Conservation (phyloP, 2,113 vertebrate genomes). For the Tautogolabrus adspersus region DNA sequence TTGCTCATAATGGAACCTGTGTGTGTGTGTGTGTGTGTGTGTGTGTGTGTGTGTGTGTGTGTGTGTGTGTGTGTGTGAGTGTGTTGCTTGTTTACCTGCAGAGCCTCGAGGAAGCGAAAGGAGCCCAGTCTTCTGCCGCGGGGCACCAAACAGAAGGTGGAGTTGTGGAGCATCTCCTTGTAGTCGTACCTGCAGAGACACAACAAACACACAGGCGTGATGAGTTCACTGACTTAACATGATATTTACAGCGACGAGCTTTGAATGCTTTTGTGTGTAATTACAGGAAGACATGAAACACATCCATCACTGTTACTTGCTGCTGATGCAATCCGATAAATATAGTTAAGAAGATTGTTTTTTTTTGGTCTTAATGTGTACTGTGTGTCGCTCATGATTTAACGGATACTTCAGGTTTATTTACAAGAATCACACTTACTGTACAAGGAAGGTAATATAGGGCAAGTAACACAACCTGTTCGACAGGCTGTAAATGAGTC, state of each 20-base stretch:
- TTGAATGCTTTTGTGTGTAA: not conserved
- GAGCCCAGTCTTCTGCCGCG: conserved; percentile 97
- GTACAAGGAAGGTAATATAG: not conserved
- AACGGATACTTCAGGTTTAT: not conserved
- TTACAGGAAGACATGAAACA: not conserved
- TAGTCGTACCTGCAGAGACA: conserved; percentile 92
- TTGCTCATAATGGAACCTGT: not conserved
- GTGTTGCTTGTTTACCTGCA: conserved; percentile 66
- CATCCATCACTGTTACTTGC: not conserved
- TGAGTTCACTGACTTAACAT: conserved; percentile 19
- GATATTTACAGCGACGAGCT: not conserved
- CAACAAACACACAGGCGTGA: conserved; percentile 3
- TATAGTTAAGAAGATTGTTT: no score
- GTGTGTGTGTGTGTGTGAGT: not conserved
- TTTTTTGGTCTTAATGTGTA: not conserved
- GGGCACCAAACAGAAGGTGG: conserved; percentile 99
- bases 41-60: not conserved
- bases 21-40: not conserved
- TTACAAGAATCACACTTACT: not conserved
- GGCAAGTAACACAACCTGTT: not conserved
- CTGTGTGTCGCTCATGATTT: not conserved
- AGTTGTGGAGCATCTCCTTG: conserved; percentile 99
- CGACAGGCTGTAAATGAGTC: not conserved
- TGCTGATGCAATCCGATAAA: no score
- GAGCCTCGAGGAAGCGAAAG: conserved; percentile 92